These are phyloP conservation scores for Turritopsis dohrnii DNA, from an alignment of 30 jellyfish, hydroid and myxozoan genomes.

Conservation along the genomic window DNA sequence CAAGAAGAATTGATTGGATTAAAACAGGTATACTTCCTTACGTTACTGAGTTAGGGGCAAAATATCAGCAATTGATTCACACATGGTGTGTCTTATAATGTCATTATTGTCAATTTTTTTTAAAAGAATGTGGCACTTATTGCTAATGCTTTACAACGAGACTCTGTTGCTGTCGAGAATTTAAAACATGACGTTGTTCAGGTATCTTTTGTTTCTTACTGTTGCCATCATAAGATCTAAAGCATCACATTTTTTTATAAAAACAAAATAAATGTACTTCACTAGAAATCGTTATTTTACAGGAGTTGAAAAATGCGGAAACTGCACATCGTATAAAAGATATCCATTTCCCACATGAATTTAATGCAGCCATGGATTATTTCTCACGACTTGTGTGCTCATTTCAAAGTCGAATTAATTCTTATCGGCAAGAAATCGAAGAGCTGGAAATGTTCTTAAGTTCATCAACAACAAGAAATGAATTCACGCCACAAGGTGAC, in stretches of 20 bases:
- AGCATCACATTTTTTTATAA: neutral
- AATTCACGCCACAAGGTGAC: constrained; percentile 78
- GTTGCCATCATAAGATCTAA: too few species aligned
- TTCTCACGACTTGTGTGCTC: constrained; percentile 52
- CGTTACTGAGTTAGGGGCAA: neutral
- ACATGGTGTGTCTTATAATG: neutral
- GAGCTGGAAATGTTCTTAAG: constrained; percentile 70
- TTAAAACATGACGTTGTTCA: constrained; percentile 53
- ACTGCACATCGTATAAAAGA: constrained; percentile 62
- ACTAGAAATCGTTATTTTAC: neutral
- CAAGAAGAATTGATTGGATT: constrained; percentile 46
- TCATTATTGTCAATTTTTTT: too few species aligned
- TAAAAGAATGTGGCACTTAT: constrained; percentile 42
- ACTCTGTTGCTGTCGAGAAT: constrained; percentile 63
- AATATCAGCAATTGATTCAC: neutral
- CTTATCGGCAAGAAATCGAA: constrained; percentile 63
- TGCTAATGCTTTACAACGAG: constrained; percentile 72
- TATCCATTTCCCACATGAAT: constrained; percentile 60
- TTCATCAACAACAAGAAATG: constrained; percentile 41
- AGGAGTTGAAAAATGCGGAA: constrained; percentile 76
- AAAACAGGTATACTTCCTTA: constrained; percentile 40
- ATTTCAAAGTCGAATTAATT: constrained; percentile 59
- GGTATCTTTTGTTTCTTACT: too few species aligned
- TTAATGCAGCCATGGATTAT: constrained; percentile 66
- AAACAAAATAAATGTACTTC: neutral